These are phyloP conservation scores for Cylloceria caligata DNA, from an alignment of 2,888 invertebrate genomes.

Conservation along the genomic window DNA sequence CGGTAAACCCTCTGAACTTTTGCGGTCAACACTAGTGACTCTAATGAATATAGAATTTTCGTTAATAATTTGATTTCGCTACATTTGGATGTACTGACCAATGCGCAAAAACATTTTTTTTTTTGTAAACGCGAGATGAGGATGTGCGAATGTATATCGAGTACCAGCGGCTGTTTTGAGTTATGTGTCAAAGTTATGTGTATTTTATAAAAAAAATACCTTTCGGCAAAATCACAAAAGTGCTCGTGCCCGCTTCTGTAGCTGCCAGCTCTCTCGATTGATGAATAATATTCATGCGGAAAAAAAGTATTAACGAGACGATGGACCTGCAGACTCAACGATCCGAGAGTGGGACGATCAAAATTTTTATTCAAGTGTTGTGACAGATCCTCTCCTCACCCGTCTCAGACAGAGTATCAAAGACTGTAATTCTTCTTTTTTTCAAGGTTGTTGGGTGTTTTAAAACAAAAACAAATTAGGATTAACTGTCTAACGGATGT, in stretches of 20 bases:
- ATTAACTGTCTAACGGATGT: too few relatives aligned
- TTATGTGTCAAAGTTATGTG: constrained; percentile 62
- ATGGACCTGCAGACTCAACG: constrained; percentile 5
- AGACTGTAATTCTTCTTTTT: too few relatives aligned
- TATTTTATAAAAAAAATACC: constrained; percentile 56
- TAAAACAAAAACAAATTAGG: too few relatives aligned
- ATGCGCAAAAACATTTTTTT: background rate
- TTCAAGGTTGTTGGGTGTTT: too few relatives aligned
- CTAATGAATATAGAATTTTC: constrained; percentile 34
- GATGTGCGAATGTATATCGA: constrained; percentile 32
- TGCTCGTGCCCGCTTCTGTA: background rate
- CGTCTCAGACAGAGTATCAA: too few relatives aligned
- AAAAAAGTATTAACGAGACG: constrained; percentile 56
- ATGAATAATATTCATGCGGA: constrained; percentile 58
- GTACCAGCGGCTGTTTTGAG: constrained; percentile 51
- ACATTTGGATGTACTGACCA: background rate
- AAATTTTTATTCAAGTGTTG: constrained; percentile 64
- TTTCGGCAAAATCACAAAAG: constrained; percentile 51
- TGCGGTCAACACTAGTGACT: constrained; percentile 1
- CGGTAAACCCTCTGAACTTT: constrained; percentile 24
- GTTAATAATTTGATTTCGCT: constrained; percentile 6
- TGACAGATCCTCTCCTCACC: too few relatives aligned
- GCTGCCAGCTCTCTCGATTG: constrained; percentile 55
- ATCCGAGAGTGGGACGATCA: constrained; percentile 27
- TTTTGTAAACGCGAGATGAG: constrained; percentile 2